Evolutionary conservation across 1,140 invertebrate genomes (phyloP), one percentile per base, ranked within the genome.

Genomic region (Procambarus clarkii): DNA sequence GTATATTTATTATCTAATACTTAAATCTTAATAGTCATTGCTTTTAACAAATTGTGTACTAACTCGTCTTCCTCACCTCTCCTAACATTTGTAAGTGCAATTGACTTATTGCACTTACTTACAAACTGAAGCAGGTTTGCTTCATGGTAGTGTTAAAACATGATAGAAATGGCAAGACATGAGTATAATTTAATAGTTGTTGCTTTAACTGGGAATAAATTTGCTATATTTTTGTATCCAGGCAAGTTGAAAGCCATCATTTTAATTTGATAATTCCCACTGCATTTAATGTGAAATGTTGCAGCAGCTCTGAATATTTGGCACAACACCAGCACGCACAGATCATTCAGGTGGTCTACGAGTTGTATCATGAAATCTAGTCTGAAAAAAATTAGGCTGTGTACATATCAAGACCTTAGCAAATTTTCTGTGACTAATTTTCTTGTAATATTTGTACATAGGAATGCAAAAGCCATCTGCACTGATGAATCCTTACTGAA

Each of bases 361-460:
- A n/a, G 4, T 71, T 34, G 24, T 71, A n/a, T 24, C 69, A 3
- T 18, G 24, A 34, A 71, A 71, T 5, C 24, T 71, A 24, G n/a
- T 18, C 9, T 11, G 60, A 64, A 64, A 71, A 34, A 71, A 15
- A n/a, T n/a, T 64, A 64, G 13, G 34, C 34, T 18, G 24, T 71
- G 69, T 71, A n/a, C 69, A 71, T 71, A 71, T 71, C 3, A 7
- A 71, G n/a, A 34, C 24, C 3, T 24, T 34, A 7, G 18, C 69
- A 71, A 34, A 18, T 71, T 71, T 18, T 34, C 4, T 71, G 69
- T 24, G 11, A 3, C 24, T 71, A 71, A 71, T 24, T 71, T 34
- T 34, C n/a, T 34, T 71, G 69, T 71, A n/a, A 71, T 71, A 71
- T 71, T 24, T 71, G 69, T 71, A 71, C n/a, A 71, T 71, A 71